Conservation (phyloP, 2,888 invertebrate species). For the Alloscopus bannaensis region DNA sequence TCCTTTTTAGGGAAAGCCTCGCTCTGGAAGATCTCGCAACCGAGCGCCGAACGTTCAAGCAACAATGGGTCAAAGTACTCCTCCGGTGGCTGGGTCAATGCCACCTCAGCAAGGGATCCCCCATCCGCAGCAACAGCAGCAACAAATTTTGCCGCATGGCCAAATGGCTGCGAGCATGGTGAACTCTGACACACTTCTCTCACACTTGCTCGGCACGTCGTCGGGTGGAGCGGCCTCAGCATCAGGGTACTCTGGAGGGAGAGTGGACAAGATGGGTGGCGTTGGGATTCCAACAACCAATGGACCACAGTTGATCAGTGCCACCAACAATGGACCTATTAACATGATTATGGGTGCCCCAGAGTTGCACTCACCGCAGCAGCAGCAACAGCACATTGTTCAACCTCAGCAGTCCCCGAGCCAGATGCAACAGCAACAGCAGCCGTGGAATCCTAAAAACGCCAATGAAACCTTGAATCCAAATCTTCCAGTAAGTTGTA, state of each 20-base stretch:
- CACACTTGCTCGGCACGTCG: slow-evolving; percentile 70
- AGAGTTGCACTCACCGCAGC: slow-evolving; percentile 41
- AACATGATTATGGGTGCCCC: slow-evolving; percentile 54
- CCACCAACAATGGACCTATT: slow-evolving; percentile 44
- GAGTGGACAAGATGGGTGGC: slow-evolving; percentile 49
- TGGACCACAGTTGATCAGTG: slow-evolving; percentile 32
- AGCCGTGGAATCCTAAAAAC: slow-evolving; percentile 72
- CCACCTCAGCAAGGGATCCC: slow-evolving; percentile 26
- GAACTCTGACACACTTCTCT: slow-evolving; percentile 69
- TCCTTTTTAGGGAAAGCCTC: slow-evolving; percentile 41
- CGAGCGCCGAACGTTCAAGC: slow-evolving; percentile 40
- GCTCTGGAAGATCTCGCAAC: slow-evolving; percentile 51
- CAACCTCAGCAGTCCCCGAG: slow-evolving; percentile 47
- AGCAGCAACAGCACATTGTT: slow-evolving; percentile 24
- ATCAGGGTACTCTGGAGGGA: slow-evolving; percentile 6
- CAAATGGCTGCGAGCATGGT: slow-evolving; percentile 67
- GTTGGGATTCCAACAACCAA: slow-evolving; percentile 33
- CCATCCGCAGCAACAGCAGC: slow-evolving; percentile 73
- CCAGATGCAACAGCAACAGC: slow-evolving; percentile 33
- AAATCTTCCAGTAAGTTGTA: slow-evolving; percentile 71
- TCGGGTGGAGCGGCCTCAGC: slow-evolving; percentile 14
- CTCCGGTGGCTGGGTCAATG: slow-evolving; percentile 39
- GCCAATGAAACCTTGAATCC: slow-evolving; percentile 70
- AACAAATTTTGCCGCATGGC: slow-evolving; percentile 72
- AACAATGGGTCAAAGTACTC: slow-evolving; percentile 36